Base-by-base conservation (phyloP, 92 coral and sea anemone species). In the Phenganax subtilis region DNA sequence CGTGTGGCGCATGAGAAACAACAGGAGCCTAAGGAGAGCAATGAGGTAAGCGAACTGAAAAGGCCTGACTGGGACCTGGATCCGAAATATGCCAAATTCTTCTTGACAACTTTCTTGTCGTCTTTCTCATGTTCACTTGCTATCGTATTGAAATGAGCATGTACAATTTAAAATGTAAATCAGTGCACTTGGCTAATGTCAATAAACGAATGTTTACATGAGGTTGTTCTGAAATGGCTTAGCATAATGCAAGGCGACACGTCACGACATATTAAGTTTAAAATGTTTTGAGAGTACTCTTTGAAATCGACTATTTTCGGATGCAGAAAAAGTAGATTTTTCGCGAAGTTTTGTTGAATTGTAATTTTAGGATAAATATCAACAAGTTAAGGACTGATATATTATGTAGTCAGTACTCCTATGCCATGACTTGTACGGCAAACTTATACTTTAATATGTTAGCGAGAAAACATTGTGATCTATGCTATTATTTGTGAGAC, bases 91-190 rank as follows among this genome's bases (percentile, higher is more conserved):
- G 25, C 25, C 25, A 20, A 20, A 20, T 20, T 20, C 25, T 20
- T 2, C 7, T 64, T 11, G 37, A 64, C 29, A 64, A 64, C 29
- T 64, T 10, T 27, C 37, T 17, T 11, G 25, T 27, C 29, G 71
- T 64, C 37, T 64, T 64, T 64, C 11, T 47, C 20, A 8, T 17
- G 47, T 11, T 37, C 72, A 15, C 25, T 61, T 28, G 67, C 27
- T 61, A 28, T 37, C 72, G 2, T 66, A 9, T 16, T 9, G 31
- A 66, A 66, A 66, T 66, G 20, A 66, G 72, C 72, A 66, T 66
- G 61, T 75, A 25, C 54, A 6, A 75, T 75, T 54, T 75, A n/a
- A 56, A 76, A 76, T 56, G 51, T 76, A 76, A 76, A 76, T 56
- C n/a, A 9, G 2, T 29, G 37, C 44, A 27, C 54, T 27, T 76